phyloP scores from a whole-genome alignment of 2,797 vertebrate species.

The Erethizon dorsatum region DNA sequence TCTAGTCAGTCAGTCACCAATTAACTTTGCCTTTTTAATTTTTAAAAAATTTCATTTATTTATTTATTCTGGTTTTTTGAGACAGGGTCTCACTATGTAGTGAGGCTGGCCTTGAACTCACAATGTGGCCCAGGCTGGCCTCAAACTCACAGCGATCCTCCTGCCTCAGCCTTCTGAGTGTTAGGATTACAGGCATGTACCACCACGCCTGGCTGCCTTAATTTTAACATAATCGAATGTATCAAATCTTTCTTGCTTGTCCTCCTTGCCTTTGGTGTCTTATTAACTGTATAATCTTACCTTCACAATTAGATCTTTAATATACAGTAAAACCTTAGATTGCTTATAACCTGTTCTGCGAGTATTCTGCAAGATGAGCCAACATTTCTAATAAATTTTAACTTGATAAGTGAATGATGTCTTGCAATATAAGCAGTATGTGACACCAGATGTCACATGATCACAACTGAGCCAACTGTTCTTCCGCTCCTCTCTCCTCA shows the following conservation, averaged over 20 bases:
- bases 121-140: no score
- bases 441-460: not conserved
- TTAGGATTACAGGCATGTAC: not conserved
- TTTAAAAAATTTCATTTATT: not conserved
- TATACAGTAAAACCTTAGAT: not conserved
- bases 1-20: not conserved
- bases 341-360: not conserved
- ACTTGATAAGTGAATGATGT: not conserved
- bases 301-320: slow-evolving; percentile 27
- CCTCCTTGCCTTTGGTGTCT: not conserved
- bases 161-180: not conserved
- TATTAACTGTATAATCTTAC: slow-evolving; percentile 21
- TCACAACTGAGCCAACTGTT: not conserved
- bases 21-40: slow-evolving; percentile 26
- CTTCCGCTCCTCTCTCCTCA: no score
- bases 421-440: not conserved
- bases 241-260: slow-evolving; percentile 40
- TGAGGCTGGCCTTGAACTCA: not conserved
- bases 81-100: not conserved
- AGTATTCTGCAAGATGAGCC: not conserved
- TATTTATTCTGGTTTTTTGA: not conserved
- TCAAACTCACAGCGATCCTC: not conserved
- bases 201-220: no score
- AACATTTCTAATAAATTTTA: not conserved
- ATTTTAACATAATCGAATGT: not conserved